Base-by-base conservation (phyloP, 2,797 vertebrate species). In the Danio jaintianensis region DNA sequence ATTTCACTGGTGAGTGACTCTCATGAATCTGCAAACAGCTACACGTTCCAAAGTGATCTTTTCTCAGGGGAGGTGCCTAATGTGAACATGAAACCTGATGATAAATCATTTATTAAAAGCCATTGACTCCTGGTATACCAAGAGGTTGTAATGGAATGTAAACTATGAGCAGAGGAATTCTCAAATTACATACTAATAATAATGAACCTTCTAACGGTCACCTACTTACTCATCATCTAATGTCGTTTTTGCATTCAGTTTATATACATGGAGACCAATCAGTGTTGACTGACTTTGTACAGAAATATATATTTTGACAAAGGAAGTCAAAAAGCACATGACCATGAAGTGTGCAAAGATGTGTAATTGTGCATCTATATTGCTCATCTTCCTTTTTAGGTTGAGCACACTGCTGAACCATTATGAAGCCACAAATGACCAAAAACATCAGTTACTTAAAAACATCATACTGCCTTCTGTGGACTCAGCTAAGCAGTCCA, bases 101-200 rank as follows among this genome's bases (percentile, higher is more conserved):
- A 63, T 68, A 66, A 55, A 45, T 64, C 0, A 0, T 13, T 61
- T 56, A 29, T 15, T 16, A 75, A 63, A 79, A 79, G 20, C 47
- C n/a, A 72, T 45, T 3, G 48, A 45, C 58, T 16, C 43, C 42
- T 62, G 62, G 53, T 53, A n/a, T 67, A 12, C 45, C 47, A 68
- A 56, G 43, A 45, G 66, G 15, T 52, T 58, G 42, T 58, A 62
- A 64, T 58, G 63, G 70, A 74, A 75, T 74, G 70, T 75, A 67
- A 67, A 67, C 52, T 59, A 16, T 73, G 13, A 43, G 36, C 42
- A 69, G 22, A 76, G 7, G 12, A 48, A 1, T 58, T 53, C 6
- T 61, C n/a, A 13, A 74, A 55, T 48, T 50, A 48, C 56, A 48
- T 7, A 22, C 22, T 61, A 36, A 45, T 74, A 20, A 48, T 58